phyloP scores from a whole-genome alignment of 2,113 vertebrate genomes.

The Otocyon megalotis region DNA sequence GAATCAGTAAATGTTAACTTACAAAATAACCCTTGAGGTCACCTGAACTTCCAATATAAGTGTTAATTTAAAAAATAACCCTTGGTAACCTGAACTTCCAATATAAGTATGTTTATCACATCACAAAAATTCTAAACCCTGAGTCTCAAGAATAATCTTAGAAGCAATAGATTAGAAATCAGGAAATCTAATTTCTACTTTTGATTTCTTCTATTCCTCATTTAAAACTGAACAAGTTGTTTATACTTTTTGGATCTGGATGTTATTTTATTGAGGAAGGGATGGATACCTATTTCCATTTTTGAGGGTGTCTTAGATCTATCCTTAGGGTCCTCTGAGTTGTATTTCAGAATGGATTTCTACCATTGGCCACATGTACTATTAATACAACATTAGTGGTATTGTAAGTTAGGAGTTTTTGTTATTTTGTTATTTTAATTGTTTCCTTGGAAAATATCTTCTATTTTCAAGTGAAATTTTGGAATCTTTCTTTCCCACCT shows the following conservation, averaged over 20 bases:
- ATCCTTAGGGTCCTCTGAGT: background rate
- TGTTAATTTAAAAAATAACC: background rate
- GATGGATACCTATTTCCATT: background rate
- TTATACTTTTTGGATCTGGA: background rate
- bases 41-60: background rate
- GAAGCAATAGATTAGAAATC: background rate
- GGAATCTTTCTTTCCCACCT: background rate
- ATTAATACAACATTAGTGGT: background rate
- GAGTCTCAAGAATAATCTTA: background rate
- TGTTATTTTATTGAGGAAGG: background rate
- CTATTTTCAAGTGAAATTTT: constrained; percentile 48
- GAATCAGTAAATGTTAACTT: background rate
- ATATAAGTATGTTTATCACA: background rate
- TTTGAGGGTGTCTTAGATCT: background rate
- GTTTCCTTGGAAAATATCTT: background rate
- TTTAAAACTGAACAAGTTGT: background rate
- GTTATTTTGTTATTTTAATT: background rate
- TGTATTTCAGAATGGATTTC: background rate
- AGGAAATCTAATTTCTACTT: background rate
- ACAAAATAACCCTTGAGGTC: background rate
- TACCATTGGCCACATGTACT: background rate
- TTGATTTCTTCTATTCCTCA: background rate
- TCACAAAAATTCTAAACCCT: background rate
- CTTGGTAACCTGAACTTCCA: background rate
- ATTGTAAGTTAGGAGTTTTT: background rate